Evolutionary conservation across 2,797 vertebrate genomes (phyloP).

Genomic region (Typhlichthys eigenmanni): DNA sequence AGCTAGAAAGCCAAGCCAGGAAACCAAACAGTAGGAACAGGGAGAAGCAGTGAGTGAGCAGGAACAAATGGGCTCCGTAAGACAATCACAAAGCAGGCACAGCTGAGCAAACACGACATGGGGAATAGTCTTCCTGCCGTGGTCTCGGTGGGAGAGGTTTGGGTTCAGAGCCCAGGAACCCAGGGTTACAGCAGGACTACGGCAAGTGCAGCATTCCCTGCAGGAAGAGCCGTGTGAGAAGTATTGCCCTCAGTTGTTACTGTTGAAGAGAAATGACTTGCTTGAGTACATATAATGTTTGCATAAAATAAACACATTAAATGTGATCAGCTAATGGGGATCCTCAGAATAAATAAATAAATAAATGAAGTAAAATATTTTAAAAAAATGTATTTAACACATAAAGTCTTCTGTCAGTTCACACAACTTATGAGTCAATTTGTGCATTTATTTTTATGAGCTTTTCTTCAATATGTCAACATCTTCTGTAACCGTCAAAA

Average conservation of each 20-base stretch:
- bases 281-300: neutral
- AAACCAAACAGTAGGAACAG: slow-evolving; percentile 67
- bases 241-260: slow-evolving; percentile 36
- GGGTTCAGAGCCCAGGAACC: slow-evolving; percentile 55
- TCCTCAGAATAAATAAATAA: no score
- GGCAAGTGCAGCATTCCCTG: slow-evolving; percentile 59
- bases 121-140: slow-evolving; percentile 68
- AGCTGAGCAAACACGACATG: slow-evolving; percentile 78
- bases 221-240: slow-evolving; percentile 62
- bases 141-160: slow-evolving; percentile 69
- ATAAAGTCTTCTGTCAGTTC: no score
- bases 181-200: slow-evolving; percentile 68
- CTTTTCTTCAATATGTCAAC: no score
- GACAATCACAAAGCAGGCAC: slow-evolving; percentile 63
- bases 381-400: no score
- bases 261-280: slow-evolving; percentile 15
- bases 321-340: no score
- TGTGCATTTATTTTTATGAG: no score
- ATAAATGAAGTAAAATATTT: no score
- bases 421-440: no score
- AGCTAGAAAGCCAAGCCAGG: slow-evolving; percentile 44
- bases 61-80: slow-evolving; percentile 59
- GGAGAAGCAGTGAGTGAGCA: slow-evolving; percentile 64
- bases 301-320: no score
- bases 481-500: no score